A percentile compares a stretch with the other conserved stretches of the same genome.
These are phyloP conservation scores for Colletes collaris DNA, from an alignment of 2,888 invertebrate species.

Conservation along the genomic window DNA sequence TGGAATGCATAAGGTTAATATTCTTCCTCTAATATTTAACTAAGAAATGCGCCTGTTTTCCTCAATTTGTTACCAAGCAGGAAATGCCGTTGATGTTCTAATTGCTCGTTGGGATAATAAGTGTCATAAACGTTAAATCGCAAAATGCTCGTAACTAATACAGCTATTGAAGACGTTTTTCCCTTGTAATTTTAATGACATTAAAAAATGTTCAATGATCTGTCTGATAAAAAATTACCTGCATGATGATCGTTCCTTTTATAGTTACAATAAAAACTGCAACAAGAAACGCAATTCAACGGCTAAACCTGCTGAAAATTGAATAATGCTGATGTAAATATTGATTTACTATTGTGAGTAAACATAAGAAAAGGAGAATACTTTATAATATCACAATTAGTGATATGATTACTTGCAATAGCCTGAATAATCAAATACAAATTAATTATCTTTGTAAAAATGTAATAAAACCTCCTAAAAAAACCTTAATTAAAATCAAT, in stretches of 20 bases:
- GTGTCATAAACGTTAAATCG: background rate
- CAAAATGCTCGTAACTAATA: background rate
- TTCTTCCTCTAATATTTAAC: background rate
- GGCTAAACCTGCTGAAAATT: too few species aligned
- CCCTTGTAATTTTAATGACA: too few species aligned
- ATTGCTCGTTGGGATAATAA: background rate
- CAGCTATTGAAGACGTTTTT: too few species aligned
- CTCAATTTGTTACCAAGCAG: background rate
- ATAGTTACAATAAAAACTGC: background rate
- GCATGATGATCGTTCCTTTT: background rate
- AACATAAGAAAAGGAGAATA: too few species aligned
- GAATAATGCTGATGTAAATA: too few species aligned
- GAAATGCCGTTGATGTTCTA: background rate
- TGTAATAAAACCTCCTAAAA: too few species aligned
- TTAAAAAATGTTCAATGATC: background rate
- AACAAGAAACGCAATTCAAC: background rate
- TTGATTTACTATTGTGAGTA: too few species aligned
- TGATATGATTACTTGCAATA: too few species aligned
- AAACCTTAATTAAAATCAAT: too few species aligned
- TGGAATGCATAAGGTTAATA: constrained; percentile 12
- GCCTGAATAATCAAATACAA: too few species aligned
- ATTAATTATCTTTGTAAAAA: too few species aligned
- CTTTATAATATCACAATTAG: too few species aligned
- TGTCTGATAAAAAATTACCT: background rate
- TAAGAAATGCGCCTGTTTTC: background rate